Conservation (phyloP, 2,113 vertebrate genomes). For the Varanus komodoensis region DNA sequence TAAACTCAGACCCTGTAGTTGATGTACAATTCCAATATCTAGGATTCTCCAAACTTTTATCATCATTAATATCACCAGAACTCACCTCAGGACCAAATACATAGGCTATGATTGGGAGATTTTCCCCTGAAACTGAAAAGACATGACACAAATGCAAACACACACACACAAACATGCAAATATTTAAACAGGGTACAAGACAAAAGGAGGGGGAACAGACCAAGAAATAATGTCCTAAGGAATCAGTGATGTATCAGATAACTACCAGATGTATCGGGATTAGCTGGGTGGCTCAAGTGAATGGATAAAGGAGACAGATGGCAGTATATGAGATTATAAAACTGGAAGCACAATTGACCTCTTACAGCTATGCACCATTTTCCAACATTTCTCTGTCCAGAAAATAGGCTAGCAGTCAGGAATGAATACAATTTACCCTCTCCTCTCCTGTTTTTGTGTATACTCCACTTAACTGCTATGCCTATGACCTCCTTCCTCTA, state of each 20-base stretch:
- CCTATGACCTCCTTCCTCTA: neutral
- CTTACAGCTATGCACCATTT: conserved; percentile 13
- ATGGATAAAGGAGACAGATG: neutral
- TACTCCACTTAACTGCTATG: neutral
- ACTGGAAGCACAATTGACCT: neutral
- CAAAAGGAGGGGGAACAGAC: neutral
- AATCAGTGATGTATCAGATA: neutral
- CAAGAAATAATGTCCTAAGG: neutral
- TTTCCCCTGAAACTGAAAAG: neutral
- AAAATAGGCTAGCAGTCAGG: neutral
- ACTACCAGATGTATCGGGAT: neutral
- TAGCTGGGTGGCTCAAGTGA: neutral
- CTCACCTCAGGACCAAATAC: neutral
- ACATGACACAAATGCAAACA: neutral
- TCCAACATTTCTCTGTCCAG: neutral
- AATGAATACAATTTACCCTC: conserved; percentile 7
- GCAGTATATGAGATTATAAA: neutral
- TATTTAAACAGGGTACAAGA: neutral
- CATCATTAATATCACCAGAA: neutral
- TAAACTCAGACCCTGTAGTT: too few species aligned
- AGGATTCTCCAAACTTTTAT: neutral
- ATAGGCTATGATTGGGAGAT: neutral
- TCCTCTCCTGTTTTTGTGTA: neutral
- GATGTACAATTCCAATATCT: too few species aligned
- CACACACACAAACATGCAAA: neutral